A percentile compares a stretch with the other conserved stretches of the same genome.
Conservation (phyloP, 2,797 vertebrate species). For the Clarias platycephalus region DNA sequence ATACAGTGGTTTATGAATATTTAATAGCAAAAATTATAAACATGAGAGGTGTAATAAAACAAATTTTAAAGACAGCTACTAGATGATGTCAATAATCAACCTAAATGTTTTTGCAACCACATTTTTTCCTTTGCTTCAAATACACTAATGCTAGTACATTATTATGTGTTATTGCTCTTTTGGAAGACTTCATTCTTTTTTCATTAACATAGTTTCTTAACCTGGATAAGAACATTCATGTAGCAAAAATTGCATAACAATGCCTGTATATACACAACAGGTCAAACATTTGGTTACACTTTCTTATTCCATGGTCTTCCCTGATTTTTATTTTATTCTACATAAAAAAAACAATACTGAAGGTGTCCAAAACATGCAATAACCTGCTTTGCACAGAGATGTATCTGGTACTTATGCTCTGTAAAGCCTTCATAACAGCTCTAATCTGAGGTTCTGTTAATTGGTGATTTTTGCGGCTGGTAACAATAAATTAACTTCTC, state of each 20-base stretch:
- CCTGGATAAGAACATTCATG: constrained; percentile 52
- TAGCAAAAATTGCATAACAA: not conserved
- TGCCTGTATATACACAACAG: not conserved
- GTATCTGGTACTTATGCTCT: too few relatives aligned
- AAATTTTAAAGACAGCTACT: constrained; percentile 36
- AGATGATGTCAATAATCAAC: constrained; percentile 49
- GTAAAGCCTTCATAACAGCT: too few relatives aligned
- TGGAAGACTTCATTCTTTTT: constrained; percentile 42
- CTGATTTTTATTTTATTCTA: too few relatives aligned
- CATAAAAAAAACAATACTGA: too few relatives aligned
- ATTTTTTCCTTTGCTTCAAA: constrained; percentile 45
- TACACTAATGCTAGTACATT: constrained; percentile 65
- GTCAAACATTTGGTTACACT: too few relatives aligned
- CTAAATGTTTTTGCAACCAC: constrained; percentile 5
- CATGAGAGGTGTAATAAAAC: constrained; percentile 3
- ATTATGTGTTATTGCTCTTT: constrained; percentile 54
- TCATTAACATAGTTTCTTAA: constrained; percentile 52
- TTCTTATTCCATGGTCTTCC: too few relatives aligned
- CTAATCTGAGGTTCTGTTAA: too few relatives aligned
- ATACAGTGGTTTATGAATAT: constrained; percentile 26
- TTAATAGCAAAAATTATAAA: constrained; percentile 26
- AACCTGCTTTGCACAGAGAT: too few relatives aligned
- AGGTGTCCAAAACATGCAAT: too few relatives aligned
- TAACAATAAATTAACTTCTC: too few relatives aligned
- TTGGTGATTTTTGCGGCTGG: too few relatives aligned